Evolutionary conservation across 2,113 vertebrate genomes (phyloP).

Genomic region (Chlamydotis undulata): DNA sequence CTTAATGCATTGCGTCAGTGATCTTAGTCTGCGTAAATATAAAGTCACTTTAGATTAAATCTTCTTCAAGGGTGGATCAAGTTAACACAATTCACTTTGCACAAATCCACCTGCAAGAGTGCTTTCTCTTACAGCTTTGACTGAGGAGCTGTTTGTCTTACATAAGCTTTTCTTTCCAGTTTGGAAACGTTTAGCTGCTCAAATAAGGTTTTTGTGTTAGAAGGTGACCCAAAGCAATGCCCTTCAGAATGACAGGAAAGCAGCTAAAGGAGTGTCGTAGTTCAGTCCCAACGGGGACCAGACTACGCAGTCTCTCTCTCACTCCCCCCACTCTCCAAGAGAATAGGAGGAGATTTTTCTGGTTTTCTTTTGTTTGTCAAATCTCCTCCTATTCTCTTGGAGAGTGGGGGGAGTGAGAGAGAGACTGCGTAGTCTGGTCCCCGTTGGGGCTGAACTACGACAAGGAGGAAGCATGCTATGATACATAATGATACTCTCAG

Average conservation of each 20-base stretch:
- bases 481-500: neutral
- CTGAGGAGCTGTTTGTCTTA: neutral
- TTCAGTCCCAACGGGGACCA: no score
- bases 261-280: neutral
- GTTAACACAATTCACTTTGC: neutral
- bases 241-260: neutral
- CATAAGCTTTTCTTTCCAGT: neutral
- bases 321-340: no score
- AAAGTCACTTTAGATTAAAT: neutral
- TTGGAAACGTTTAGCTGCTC: neutral
- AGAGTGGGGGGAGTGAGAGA: no score
- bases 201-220: neutral
- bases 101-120: neutral
- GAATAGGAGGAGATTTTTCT: no score
- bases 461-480: neutral
- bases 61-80: neutral
- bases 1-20: neutral
- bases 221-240: neutral
- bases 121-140: neutral
- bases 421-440: no score
- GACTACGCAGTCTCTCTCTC: no score
- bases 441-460: no score
- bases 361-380: no score
- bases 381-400: no score
- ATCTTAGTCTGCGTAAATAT: neutral